Percentiles rank a stretch among this genome's conserved stretches.
These are phyloP conservation scores for Fukomys damarensis DNA, from an alignment of 2,113 vertebrate species.

Conservation along the genomic window DNA sequence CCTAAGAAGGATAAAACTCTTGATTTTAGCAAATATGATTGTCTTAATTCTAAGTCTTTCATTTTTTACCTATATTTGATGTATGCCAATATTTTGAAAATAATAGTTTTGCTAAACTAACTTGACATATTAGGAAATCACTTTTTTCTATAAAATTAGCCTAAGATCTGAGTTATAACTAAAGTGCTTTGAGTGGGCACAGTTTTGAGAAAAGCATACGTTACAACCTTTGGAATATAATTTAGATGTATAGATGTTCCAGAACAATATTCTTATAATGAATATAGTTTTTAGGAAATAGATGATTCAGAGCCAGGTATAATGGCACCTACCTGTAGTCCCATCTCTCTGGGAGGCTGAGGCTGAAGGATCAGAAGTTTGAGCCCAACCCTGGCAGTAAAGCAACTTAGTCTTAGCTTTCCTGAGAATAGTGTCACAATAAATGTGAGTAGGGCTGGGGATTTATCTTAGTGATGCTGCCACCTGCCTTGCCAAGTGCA, in stretches of 20 bases:
- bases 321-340: too few relatives aligned
- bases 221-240: background rate
- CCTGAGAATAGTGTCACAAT: too few relatives aligned
- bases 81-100: constrained; percentile 25
- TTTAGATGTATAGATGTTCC: constrained; percentile 7
- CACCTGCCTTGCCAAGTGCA: too few relatives aligned
- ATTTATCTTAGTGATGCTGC: too few relatives aligned
- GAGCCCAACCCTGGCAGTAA: too few relatives aligned
- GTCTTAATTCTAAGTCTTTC: constrained; percentile 38
- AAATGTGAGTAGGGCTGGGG: too few relatives aligned
- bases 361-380: too few relatives aligned
- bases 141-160: constrained; percentile 34
- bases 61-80: constrained; percentile 50
- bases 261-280: background rate
- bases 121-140: background rate
- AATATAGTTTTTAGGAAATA: constrained; percentile 45
- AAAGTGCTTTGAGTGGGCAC: constrained; percentile 17
- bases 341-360: too few relatives aligned
- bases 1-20: constrained; percentile 37
- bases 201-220: constrained; percentile 18
- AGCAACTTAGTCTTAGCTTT: too few relatives aligned
- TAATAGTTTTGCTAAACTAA: background rate
- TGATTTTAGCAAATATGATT: constrained; percentile 57
- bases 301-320: background rate
- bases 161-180: constrained; percentile 52